phyloP scores from a whole-genome alignment of 2,797 vertebrate genomes.

The Oryzias dopingdopingensis region DNA sequence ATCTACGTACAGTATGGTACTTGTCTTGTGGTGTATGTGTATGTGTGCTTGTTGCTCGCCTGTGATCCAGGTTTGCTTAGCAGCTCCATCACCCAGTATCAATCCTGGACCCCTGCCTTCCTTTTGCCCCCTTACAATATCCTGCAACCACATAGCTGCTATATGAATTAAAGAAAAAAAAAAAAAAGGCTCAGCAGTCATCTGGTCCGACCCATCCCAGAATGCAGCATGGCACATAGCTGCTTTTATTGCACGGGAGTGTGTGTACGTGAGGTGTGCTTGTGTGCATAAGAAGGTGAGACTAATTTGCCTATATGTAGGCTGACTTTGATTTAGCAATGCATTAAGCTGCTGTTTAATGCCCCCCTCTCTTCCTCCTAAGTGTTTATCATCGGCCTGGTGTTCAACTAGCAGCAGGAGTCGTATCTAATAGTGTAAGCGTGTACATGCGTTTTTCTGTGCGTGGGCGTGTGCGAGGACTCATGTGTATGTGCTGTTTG shows the following conservation, averaged over 20 bases:
- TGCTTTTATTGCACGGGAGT: conserved; percentile 76
- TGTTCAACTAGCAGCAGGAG: conserved; percentile 71
- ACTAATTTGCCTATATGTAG: conserved; percentile 74
- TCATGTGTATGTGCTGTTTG: conserved; percentile 64
- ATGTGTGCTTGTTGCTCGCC: conserved; percentile 72
- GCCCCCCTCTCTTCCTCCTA: conserved; percentile 13
- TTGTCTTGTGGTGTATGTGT: conserved; percentile 78
- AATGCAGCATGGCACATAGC: conserved; percentile 74
- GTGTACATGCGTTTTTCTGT: conserved; percentile 39
- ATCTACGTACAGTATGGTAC: conserved; percentile 78
- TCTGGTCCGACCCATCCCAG: conserved; percentile 68
- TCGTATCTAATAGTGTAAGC: conserved; percentile 63
- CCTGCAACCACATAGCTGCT: conserved; percentile 20
- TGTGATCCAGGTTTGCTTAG: conserved; percentile 70
- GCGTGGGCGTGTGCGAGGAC: conserved; percentile 35
- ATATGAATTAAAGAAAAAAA: conserved; percentile 32
- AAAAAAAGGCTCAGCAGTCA: conserved; percentile 56
- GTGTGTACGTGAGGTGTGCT: conserved; percentile 46
- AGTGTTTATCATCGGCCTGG: conserved; percentile 71
- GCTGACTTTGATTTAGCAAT: conserved; percentile 69
- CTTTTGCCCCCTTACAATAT: neutral
- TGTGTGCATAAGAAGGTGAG: conserved; percentile 55
- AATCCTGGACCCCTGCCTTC: conserved; percentile 40
- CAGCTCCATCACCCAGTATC: conserved; percentile 60
- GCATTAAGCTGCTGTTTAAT: conserved; percentile 73